Conservation (phyloP, 2,797 vertebrate species). For the Pseudochromis fuscus region DNA sequence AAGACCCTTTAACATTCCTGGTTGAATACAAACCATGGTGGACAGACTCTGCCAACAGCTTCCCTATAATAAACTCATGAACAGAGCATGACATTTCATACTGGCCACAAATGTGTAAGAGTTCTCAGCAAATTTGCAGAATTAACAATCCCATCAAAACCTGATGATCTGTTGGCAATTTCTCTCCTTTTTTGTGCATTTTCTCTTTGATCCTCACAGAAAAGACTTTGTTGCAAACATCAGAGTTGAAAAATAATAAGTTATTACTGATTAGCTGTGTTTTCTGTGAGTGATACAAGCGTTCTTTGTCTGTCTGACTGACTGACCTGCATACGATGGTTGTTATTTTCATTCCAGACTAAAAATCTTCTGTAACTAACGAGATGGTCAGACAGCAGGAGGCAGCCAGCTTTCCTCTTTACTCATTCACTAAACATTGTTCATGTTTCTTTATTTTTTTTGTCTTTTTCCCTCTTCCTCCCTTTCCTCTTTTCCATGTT, state of each 20-base stretch:
- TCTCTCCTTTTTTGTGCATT: conserved; percentile 38
- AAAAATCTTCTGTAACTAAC: conserved; percentile 53
- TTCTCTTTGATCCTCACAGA: conserved; percentile 63
- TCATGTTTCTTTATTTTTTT: conserved; percentile 60
- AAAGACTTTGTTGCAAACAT: conserved; percentile 28
- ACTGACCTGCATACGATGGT: conserved; percentile 17
- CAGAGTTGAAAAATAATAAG: not conserved
- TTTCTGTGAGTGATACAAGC: conserved; percentile 70
- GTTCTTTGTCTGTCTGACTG: conserved; percentile 21
- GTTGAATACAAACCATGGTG: conserved; percentile 47
- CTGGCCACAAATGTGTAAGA: not conserved
- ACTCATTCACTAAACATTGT: conserved; percentile 75
- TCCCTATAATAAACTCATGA: not conserved
- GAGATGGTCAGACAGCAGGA: conserved; percentile 19
- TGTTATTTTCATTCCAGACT: conserved; percentile 46
- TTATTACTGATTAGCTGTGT: conserved; percentile 19
- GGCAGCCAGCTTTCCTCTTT: conserved; percentile 48
- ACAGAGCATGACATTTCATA: conserved; percentile 19
- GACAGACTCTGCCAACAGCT: conserved; percentile 47
- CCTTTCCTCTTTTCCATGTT: conserved; percentile 57
- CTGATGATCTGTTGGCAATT: conserved; percentile 40
- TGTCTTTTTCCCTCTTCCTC: conserved; percentile 79
- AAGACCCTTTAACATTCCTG: conserved; percentile 18
- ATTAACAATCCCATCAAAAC: not conserved
- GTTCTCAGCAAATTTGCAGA: conserved; percentile 13